Base-by-base conservation (phyloP, 2,113 vertebrate species). In the Boleophthalmus pectinirostris region DNA sequence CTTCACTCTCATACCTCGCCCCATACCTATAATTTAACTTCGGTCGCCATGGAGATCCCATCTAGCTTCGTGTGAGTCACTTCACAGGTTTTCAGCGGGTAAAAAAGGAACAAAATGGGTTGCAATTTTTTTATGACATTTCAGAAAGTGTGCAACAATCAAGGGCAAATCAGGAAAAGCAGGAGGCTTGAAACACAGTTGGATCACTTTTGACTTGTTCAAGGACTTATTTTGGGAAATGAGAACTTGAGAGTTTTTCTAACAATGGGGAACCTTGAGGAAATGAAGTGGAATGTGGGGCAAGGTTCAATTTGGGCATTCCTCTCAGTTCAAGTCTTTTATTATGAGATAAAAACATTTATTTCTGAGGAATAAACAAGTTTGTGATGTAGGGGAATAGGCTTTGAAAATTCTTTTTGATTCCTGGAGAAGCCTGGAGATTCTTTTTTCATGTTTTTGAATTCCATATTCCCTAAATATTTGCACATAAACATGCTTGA, bases 1-100 rank as follows among this genome's bases (percentile, higher is more conserved):
- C 21, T 57, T 64, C 15, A 1, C n/a, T 74, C 12, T 73, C 24
- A 25, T 43, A 23, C 51, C 77, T 69, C 70, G 67, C 46, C 58
- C 24, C 20, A 3, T 73, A 82, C 69, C 82, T 86, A 68, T 86
- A 69, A 80, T 87, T 85, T 84, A 33, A 71, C 60, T 82, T 82
- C 85, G 23, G 76, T 89, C 58, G 16, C 81, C 77, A 86, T 85
- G 75, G 70, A 81, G 75, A 84, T 75, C 46, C 47, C 25, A n/a
- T 75, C 73, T 78, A 13, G 33, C 75, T 70, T 69, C 61, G 10
- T 69, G 60, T 61, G 49, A 68, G 75, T 76, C 78, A 70, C 68
- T 81, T 75, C 65, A 80, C 64, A 70, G 51, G 60, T 81, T 83
- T 68, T 70, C 75, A 51, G 67, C 45, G 56, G 73, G 69, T 74